Percentiles rank a stretch among this genome's conserved stretches.
These are phyloP conservation scores for Apis dorsata DNA, from an alignment of 1,140 invertebrate genomes.

Conservation along the genomic window DNA sequence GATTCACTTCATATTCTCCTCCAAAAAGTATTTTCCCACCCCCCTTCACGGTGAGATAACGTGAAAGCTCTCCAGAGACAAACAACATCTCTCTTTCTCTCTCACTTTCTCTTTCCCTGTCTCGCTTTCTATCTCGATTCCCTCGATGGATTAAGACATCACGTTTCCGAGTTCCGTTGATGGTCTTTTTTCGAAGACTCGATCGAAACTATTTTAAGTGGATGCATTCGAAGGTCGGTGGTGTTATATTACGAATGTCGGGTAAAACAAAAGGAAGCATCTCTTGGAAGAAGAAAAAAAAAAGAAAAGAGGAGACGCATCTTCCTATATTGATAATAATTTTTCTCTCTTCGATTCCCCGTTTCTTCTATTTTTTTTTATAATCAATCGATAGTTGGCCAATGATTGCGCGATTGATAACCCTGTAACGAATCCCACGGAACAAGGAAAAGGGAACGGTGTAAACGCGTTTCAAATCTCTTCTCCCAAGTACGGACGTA, in stretches of 20 bases:
- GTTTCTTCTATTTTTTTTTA: neutral
- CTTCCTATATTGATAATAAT: constrained; percentile 32
- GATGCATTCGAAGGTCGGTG: neutral
- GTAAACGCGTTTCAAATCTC: neutral
- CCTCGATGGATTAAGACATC: neutral
- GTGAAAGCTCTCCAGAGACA: constrained; percentile 11
- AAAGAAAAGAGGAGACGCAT: constrained; percentile 18
- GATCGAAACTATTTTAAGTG: neutral
- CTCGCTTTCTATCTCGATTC: neutral
- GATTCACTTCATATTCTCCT: neutral
- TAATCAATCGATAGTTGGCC: constrained; percentile 35
- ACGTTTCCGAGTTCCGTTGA: neutral
- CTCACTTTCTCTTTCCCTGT: neutral
- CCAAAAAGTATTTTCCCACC: neutral
- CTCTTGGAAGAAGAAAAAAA: constrained; percentile 22
- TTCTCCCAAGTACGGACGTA: neutral
- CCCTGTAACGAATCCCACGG: neutral
- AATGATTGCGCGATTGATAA: constrained; percentile 10
- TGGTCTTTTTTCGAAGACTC: neutral
- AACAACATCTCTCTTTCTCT: constrained; percentile 13
- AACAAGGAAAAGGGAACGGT: no score
- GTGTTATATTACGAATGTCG: constrained; percentile 10
- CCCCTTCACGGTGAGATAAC: neutral
- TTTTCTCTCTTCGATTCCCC: constrained; percentile 11
- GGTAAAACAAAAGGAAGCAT: neutral